A percentile compares a stretch with the other conserved stretches of the same genome.
Conservation (phyloP, 2,113 vertebrate genomes). For the Morone chrysops region DNA sequence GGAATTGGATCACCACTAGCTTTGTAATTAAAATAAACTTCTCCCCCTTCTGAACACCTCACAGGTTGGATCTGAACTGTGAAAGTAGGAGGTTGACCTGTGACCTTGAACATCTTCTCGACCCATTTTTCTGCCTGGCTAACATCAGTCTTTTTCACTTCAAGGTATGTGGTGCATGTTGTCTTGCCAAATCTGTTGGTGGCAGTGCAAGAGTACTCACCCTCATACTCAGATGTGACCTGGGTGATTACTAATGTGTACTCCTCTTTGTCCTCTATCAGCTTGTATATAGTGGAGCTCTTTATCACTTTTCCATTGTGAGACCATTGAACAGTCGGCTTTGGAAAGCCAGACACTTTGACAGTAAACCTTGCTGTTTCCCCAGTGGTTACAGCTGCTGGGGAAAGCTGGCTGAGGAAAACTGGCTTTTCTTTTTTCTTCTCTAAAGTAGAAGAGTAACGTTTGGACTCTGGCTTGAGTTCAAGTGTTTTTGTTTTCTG, state of each 20-base stretch:
- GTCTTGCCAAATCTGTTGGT: conserved; percentile 87
- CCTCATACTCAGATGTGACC: conserved; percentile 86
- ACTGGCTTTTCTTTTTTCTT: conserved; percentile 87
- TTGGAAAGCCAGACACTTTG: conserved; percentile 86
- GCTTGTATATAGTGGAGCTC: conserved; percentile 82
- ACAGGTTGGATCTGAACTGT: conserved; percentile 81
- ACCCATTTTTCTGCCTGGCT: conserved; percentile 81
- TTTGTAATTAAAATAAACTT: conserved; percentile 85
- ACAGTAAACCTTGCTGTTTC: conserved; percentile 89
- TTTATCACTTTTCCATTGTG: conserved; percentile 85
- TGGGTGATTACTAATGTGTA: conserved; percentile 88
- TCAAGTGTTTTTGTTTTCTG: conserved; percentile 92
- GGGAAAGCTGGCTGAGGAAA: conserved; percentile 87
- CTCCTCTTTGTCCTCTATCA: conserved; percentile 88
- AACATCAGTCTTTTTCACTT: conserved; percentile 80
- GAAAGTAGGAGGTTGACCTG: conserved; percentile 86
- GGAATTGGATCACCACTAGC: conserved; percentile 85
- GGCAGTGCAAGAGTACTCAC: conserved; percentile 89
- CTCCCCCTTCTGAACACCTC: conserved; percentile 82
- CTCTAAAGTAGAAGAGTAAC: conserved; percentile 85
- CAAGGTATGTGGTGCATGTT: conserved; percentile 87
- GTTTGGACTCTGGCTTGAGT: conserved; percentile 90
- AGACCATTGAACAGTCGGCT: conserved; percentile 91
- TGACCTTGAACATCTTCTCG: conserved; percentile 83
- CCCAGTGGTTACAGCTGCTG: conserved; percentile 83